A percentile compares a stretch with the other conserved stretches of the same genome.
These are phyloP conservation scores for Acyrthosiphon pisum DNA, from an alignment of 1,140 invertebrate genomes.

Conservation along the genomic window DNA sequence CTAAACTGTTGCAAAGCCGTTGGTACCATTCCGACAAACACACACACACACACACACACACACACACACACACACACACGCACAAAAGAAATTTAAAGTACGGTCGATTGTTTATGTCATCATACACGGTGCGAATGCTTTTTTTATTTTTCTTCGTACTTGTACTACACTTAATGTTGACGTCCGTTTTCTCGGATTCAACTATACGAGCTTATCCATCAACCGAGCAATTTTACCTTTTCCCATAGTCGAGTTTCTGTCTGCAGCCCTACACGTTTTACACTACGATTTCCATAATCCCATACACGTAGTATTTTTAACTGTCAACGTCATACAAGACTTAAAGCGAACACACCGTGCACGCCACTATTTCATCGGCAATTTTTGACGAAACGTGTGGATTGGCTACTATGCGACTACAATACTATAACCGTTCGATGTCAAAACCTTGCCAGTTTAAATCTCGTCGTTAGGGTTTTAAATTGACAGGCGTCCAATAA, in stretches of 20 bases:
- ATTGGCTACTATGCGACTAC: neutral
- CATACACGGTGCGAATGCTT: neutral
- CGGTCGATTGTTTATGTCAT: neutral
- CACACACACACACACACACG: too few species aligned
- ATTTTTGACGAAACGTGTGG: neutral
- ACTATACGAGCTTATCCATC: neutral
- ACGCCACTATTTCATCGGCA: neutral
- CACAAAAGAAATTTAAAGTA: neutral
- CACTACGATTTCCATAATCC: constrained; percentile 35
- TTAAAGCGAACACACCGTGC: neutral
- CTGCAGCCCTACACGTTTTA: neutral
- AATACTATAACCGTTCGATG: neutral
- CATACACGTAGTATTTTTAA: neutral
- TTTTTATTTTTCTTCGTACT: neutral
- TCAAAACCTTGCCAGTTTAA: neutral
- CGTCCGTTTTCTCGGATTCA: constrained; percentile 20
- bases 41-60: neutral
- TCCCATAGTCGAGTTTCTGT: neutral
- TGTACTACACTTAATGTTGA: neutral
- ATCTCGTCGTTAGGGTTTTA: neutral
- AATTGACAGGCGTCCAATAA: constrained; percentile 8
- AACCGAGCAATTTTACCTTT: neutral
- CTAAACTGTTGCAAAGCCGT: neutral
- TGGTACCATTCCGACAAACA: neutral
- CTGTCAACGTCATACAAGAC: neutral